Evolutionary conservation across 2,113 vertebrate species (phyloP).

Genomic region (Nothoprocta pentlandii): DNA sequence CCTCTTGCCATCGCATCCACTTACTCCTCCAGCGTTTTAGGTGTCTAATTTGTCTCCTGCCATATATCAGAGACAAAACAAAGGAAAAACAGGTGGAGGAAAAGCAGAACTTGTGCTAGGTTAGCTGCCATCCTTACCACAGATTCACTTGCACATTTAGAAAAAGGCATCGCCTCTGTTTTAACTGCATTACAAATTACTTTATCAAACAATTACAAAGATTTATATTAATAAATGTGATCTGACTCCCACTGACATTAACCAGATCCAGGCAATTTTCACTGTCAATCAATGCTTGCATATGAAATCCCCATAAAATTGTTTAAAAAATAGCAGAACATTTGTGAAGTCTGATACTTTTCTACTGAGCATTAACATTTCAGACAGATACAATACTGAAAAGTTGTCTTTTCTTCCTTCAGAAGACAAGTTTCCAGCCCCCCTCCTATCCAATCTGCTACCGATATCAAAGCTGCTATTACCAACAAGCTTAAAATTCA

Average conservation of each 20-base stretch:
- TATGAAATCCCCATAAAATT: not conserved
- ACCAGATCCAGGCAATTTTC: not conserved
- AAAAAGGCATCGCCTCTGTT: not conserved
- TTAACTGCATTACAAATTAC: not conserved
- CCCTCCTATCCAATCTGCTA: slow-evolving; percentile 37
- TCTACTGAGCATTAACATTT: not conserved
- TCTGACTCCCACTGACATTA: not conserved
- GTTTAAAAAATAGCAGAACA: not conserved
- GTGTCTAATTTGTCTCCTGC: not conserved
- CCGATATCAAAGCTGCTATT: slow-evolving; percentile 47
- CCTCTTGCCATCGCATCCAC: not conserved
- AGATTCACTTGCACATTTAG: not conserved
- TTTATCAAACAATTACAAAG: not conserved
- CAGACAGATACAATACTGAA: slow-evolving; percentile 10
- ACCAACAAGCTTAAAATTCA: slow-evolving; percentile 32
- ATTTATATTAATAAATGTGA: not conserved
- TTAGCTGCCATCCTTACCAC: not conserved
- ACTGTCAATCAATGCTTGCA: not conserved
- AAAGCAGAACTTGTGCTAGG: not conserved
- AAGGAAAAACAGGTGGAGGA: not conserved
- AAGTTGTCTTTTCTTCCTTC: slow-evolving; percentile 28
- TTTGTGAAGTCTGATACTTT: not conserved
- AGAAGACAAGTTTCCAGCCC: slow-evolving; percentile 32
- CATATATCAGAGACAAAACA: not conserved
- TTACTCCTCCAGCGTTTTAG: not conserved